Evolutionary conservation across 2,797 vertebrate genomes (phyloP), one percentile per base, ranked within the genome.

Genomic region (Coregonus ussuriensis): DNA sequence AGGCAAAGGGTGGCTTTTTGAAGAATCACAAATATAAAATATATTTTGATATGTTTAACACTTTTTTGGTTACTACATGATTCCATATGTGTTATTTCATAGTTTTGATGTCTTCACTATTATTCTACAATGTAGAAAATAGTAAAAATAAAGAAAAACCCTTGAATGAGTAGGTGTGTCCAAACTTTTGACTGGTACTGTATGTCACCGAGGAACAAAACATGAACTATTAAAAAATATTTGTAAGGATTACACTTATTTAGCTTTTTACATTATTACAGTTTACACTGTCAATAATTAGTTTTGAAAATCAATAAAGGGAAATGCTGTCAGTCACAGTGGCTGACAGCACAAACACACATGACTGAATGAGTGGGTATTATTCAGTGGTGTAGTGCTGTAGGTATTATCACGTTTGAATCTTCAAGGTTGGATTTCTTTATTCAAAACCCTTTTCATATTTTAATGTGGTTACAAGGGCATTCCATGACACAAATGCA

Each of bases 371-470:
- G 73, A 76, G 85, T 86, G 72, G 78, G 73, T 77, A 29, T 81
- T 72, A 79, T 74, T 76, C 76, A 77, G 52, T 59, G 81, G 78
- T 77, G 85, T 83, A 72, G 84, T 71, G 81, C 47, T 86, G 87
- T 86, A 82, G 82, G 79, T 84, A 83, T 62, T 59, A 81, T 51
- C 11, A 37, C 31, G 91, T 94, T 93, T 91, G 89, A 91, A 91
- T 92, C 77, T 11, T 71, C 56, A 68, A 82, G 87, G 79, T 87
- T 80, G 77, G 35, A 90, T 92, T 91, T 92, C 88, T 86, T 89
- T 88, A 93, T 92, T 91, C 90, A 93, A 91, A 93, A 76, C 75
- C 70, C 6, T 73, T 31, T 37, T n/a, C 52, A 74, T 21, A 89
- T 92, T 94, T 91, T 72, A 86, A 87, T 87, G 84, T 76, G 87